phyloP scores from a whole-genome alignment of 1,140 invertebrate species.

The Zaprionus kolodkinae region DNA sequence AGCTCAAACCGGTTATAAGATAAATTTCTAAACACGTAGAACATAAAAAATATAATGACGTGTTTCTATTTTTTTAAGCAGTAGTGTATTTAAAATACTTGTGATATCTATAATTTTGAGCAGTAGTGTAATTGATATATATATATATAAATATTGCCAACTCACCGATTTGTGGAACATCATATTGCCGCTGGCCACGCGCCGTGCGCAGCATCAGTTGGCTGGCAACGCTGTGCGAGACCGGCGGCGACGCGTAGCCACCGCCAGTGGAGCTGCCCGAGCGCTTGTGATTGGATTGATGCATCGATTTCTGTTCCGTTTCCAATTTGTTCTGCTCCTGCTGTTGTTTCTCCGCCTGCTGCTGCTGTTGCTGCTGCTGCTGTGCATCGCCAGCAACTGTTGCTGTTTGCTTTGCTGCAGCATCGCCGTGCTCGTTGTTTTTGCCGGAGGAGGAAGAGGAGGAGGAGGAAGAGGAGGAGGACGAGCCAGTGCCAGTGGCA shows the following conservation, averaged over 20 bases:
- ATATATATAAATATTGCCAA: too few relatives aligned
- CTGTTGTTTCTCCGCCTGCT: conserved; percentile 17
- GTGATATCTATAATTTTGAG: neutral
- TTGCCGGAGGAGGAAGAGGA: neutral
- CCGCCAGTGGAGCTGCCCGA: conserved; percentile 53
- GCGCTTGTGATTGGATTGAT: conserved; percentile 73
- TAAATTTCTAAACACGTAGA: too few relatives aligned
- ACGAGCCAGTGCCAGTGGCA: neutral
- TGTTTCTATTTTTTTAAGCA: too few relatives aligned
- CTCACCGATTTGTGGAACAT: conserved; percentile 90
- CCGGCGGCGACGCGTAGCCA: conserved; percentile 57
- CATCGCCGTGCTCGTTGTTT: neutral
- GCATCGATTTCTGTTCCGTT: conserved; percentile 43
- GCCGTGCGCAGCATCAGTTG: conserved; percentile 88
- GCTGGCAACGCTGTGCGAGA: conserved; percentile 84
- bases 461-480: neutral
- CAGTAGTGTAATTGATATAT: neutral
- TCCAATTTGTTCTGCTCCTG: conserved; percentile 58
- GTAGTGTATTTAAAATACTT: too few relatives aligned
- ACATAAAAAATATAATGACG: too few relatives aligned
- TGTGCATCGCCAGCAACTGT: conserved; percentile 15
- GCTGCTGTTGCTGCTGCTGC: conserved; percentile 15
- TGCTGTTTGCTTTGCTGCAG: conserved; percentile 12
- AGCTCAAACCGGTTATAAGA: too few relatives aligned
- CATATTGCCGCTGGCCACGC: conserved; percentile 88